A percentile compares a stretch with the other conserved stretches of the same genome.
Conservation (phyloP, 2,888 invertebrate species). For the Sympetrum striolatum region DNA sequence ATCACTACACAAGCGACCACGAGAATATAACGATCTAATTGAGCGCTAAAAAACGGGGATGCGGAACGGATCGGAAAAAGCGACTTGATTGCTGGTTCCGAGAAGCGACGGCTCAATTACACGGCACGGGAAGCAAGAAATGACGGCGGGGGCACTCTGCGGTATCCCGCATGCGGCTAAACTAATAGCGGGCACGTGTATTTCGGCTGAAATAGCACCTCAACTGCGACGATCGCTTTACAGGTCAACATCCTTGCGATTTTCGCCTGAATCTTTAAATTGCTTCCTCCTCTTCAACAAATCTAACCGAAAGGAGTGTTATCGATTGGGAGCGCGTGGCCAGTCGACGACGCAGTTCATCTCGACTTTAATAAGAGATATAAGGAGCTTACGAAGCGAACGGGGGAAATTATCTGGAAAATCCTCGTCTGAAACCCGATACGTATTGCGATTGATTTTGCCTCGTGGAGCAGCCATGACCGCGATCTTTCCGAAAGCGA, state of each 20-base stretch:
- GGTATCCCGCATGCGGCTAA: background rate
- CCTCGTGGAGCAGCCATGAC: too few species aligned
- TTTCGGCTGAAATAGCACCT: background rate
- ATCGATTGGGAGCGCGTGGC: background rate
- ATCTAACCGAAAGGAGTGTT: too few species aligned
- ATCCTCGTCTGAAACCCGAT: too few species aligned
- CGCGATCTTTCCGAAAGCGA: too few species aligned
- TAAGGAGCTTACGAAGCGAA: too few species aligned
- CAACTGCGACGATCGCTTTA: background rate
- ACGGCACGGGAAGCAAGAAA: background rate
- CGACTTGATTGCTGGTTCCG: background rate
- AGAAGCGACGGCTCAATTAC: background rate
- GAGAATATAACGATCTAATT: background rate
- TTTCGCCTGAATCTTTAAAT: too few species aligned
- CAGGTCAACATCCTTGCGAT: too few species aligned
- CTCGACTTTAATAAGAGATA: background rate
- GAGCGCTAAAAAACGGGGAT: background rate
- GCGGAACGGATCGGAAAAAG: background rate
- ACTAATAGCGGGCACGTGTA: background rate
- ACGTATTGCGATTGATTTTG: too few species aligned
- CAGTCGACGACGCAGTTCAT: background rate
- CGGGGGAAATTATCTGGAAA: too few species aligned
- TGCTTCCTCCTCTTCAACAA: too few species aligned
- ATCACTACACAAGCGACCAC: too few species aligned
- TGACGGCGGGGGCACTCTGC: background rate